Conservation (phyloP, 2,797 vertebrate species). For the Aldrovandia affinis region DNA sequence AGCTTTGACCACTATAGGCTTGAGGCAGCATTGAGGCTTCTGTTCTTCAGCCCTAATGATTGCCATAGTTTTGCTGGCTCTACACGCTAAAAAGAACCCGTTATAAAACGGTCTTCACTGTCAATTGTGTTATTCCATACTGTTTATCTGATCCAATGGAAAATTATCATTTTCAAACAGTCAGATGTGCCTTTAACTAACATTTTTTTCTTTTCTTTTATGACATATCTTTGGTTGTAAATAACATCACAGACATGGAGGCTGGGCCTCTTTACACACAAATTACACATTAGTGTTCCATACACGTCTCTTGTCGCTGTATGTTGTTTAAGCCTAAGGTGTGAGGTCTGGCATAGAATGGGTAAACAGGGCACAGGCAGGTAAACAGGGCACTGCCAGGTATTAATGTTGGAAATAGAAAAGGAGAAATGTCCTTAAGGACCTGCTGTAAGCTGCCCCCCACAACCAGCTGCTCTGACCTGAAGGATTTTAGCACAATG, state of each 20-base stretch:
- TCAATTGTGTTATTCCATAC: no score
- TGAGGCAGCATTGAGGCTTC: not conserved
- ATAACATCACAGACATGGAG: constrained; percentile 72
- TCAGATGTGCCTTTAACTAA: no score
- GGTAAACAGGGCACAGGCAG: not conserved
- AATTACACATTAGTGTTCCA: no score
- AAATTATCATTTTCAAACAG: no score
- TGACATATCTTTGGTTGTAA: constrained; percentile 66
- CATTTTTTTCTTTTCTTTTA: no score
- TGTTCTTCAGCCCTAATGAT: not conserved
- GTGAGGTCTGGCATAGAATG: not conserved
- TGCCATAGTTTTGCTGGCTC: no score
- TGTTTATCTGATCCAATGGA: no score
- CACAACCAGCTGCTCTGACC: constrained; percentile 51
- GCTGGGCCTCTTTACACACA: no score
- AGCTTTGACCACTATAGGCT: not conserved
- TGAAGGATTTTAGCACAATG: constrained; percentile 40
- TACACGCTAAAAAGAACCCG: no score
- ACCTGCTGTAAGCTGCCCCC: constrained; percentile 72
- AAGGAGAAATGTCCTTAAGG: constrained; percentile 58
- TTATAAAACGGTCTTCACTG: no score
- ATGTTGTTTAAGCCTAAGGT: not conserved
- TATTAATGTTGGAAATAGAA: not conserved
- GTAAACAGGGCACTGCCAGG: not conserved
- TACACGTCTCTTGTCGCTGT: no score